phyloP scores from a whole-genome alignment of 1,140 invertebrate species.

The Hetaerina americana region DNA sequence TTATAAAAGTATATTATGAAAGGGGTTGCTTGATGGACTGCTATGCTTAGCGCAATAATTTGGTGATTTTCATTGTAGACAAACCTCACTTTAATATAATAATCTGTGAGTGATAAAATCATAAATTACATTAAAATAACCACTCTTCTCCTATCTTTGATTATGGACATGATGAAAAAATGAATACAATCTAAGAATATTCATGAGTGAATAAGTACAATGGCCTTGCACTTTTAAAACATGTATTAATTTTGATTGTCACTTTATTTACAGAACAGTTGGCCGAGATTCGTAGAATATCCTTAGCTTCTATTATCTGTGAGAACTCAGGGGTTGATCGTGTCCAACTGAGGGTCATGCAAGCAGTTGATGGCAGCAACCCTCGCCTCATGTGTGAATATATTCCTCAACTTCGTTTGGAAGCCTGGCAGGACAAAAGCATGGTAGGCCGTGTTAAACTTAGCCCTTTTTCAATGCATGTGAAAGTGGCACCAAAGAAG shows the following conservation, averaged over 20 bases:
- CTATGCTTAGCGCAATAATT: too few relatives aligned
- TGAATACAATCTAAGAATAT: too few relatives aligned
- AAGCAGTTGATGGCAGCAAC: constrained; percentile 40
- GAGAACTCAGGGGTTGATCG: constrained; percentile 63
- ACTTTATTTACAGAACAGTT: constrained; percentile 54
- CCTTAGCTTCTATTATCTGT: constrained; percentile 75
- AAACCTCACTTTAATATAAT: too few relatives aligned
- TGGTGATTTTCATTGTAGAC: too few relatives aligned
- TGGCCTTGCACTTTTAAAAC: too few relatives aligned
- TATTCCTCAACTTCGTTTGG: constrained; percentile 39
- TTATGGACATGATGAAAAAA: too few relatives aligned
- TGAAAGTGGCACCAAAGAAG: background rate
- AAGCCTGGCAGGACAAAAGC: constrained; percentile 38
- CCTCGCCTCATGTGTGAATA: constrained; percentile 44
- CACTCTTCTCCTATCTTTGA: too few relatives aligned
- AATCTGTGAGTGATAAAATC: too few relatives aligned
- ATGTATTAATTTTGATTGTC: constrained; percentile 7
- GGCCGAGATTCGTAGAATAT: constrained; percentile 66
- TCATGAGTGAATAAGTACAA: too few relatives aligned
- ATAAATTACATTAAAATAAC: too few relatives aligned
- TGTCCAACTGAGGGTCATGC: constrained; percentile 68
- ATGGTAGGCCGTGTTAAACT: background rate
- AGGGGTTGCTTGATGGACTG: too few relatives aligned
- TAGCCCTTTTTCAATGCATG: background rate
- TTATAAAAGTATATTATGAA: too few relatives aligned